Conservation (phyloP, 2,113 vertebrate genomes). For the Lycocorax pyrrhopterus region DNA sequence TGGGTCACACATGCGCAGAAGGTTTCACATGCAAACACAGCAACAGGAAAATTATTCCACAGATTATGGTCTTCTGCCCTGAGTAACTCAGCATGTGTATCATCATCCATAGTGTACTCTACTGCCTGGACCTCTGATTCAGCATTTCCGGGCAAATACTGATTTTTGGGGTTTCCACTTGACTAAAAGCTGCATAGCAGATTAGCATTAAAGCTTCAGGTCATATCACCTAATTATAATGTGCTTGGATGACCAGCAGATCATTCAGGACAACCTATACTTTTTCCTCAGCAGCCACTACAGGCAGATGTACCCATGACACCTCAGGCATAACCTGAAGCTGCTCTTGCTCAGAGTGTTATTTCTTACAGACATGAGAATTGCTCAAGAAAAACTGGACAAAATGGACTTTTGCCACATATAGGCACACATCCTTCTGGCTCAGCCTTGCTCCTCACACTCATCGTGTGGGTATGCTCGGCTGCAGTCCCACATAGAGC, state of each 20-base stretch:
- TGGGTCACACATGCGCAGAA: background rate
- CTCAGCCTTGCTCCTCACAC: background rate
- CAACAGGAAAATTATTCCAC: background rate
- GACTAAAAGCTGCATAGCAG: background rate
- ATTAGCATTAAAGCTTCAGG: background rate
- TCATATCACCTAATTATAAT: background rate
- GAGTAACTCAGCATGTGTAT: background rate
- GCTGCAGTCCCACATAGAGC: background rate
- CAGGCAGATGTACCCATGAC: background rate
- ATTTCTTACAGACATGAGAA: background rate
- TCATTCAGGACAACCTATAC: background rate
- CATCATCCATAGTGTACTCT: fast-evolving
- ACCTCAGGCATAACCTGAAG: background rate
- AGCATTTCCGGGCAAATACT: background rate
- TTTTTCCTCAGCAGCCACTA: background rate
- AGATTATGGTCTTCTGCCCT: background rate
- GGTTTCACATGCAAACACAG: background rate
- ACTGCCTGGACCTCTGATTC: background rate
- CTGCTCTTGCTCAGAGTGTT: background rate
- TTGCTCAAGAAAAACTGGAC: background rate
- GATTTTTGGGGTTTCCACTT: background rate
- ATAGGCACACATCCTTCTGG: background rate
- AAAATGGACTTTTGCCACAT: background rate
- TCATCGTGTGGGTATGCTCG: fast-evolving
- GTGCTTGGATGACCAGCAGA: background rate